phyloP scores from a whole-genome alignment of 2,888 invertebrate genomes.

The Ophioninae sp. region DNA sequence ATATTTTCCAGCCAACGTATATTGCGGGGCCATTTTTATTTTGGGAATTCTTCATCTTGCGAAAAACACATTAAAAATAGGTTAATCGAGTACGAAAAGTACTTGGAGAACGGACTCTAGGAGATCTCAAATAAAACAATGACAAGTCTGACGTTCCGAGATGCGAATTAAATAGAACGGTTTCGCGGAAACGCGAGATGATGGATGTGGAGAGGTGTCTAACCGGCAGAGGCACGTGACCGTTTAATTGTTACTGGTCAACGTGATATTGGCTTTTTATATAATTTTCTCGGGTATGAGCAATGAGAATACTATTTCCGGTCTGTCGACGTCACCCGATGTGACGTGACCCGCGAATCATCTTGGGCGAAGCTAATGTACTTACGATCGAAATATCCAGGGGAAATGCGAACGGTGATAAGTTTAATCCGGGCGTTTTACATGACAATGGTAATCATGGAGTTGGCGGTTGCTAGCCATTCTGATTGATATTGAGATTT shows the following conservation, averaged over 20 bases:
- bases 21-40: background rate
- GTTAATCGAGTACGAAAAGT: background rate
- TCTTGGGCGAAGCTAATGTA: background rate
- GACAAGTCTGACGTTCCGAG: background rate
- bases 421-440: background rate
- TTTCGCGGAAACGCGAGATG: background rate
- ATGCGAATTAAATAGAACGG: background rate
- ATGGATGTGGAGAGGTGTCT: background rate
- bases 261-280: conserved; percentile 10
- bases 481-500: conserved; percentile 6
- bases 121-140: background rate
- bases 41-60: background rate
- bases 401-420: background rate
- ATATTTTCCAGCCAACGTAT: background rate
- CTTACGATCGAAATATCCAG: conserved; percentile 2
- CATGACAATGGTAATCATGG: conserved; percentile 10
- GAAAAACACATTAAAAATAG: background rate
- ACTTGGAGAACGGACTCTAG: background rate
- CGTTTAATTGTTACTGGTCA: background rate
- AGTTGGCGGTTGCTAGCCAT: background rate
- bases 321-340: background rate
- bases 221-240: background rate
- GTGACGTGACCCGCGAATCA: background rate
- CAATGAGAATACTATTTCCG: background rate
- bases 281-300: background rate